Evolutionary conservation across 2,888 invertebrate genomes (phyloP).

Genomic region (Spialia ferax): DNA sequence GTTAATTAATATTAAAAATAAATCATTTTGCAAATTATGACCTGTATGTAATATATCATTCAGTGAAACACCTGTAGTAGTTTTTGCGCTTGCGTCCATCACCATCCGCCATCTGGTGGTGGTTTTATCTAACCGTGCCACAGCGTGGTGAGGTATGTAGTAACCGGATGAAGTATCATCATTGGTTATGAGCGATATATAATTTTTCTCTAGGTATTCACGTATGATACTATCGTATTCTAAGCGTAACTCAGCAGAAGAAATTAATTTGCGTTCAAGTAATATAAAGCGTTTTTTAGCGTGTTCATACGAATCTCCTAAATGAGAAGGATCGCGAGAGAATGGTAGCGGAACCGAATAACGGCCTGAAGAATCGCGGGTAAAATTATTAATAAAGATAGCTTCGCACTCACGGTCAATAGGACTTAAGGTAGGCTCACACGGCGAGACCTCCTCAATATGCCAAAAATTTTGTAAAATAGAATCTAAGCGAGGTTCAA

Average conservation of each 20-base stretch:
- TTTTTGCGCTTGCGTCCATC: constrained; percentile 16
- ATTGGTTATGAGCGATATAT: background rate
- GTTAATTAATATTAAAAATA: constrained; percentile 12
- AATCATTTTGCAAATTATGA: constrained; percentile 13
- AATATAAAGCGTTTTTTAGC: background rate
- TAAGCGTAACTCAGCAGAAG: background rate
- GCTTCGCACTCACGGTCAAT: constrained; percentile 20
- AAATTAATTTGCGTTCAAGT: constrained; percentile 9
- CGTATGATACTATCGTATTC: background rate
- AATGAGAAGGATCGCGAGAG: background rate
- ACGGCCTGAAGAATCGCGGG: constrained; percentile 10
- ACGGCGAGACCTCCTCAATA: background rate
- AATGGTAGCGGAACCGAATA: constrained; percentile 27
- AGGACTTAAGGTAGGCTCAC: background rate
- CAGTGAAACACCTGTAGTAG: background rate
- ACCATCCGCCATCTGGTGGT: constrained; percentile 10
- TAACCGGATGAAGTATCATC: background rate
- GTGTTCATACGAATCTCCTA: constrained; percentile 3
- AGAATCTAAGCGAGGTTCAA: background rate
- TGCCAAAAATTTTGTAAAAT: constrained; percentile 7
- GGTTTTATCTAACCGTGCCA: background rate
- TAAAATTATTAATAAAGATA: constrained; percentile 6
- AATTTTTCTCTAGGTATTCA: constrained; percentile 1
- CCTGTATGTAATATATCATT: constrained; percentile 12
- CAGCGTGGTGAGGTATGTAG: constrained; percentile 11